Base-by-base conservation (phyloP, 2,797 vertebrate species). In the Taenioides sp. region DNA sequence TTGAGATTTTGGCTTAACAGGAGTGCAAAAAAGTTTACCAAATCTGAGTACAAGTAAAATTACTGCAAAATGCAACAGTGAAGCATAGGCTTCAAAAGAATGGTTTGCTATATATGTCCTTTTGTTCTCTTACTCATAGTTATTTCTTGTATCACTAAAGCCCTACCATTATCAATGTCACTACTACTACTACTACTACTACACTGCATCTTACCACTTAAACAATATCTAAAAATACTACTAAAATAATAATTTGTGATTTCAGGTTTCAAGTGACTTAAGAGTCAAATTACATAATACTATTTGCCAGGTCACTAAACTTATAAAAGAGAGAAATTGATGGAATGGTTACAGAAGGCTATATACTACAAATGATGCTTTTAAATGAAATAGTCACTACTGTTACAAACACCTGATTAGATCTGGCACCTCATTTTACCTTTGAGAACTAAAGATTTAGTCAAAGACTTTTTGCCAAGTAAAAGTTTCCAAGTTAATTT, bases 1-100 rank as follows among this genome's bases (percentile, higher is more conserved):
- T 58, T 74, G 69, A 84, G 79, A 85, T 80, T 84, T 86, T 89
- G 74, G 86, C 80, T 84, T 90, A 82, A 63, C 28, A 66, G 37
- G 57, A 75, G 83, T 31, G 74, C 72, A 31, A 37, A 12, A 61
- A 61, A 37, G 59, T 61, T 61, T 28, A 20, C 59, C 22, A 61
- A 14, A 28, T 27, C 54, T 23, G 22, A 20, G 54, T 55, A 3
- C 7, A 23, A n/a, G 54, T 55, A 55, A 10, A 57, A 57, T 59
- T 1, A 7, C 11, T 57, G 1, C 1, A 54, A 57, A 23, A n/a
- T 57, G 25, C 54, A 12, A 23, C 10, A 57, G 10, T 11, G 23
- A 57, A 57, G 3, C 7, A 57, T 12, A 55, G n/a, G 18, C 2
- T 10, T 22, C 20, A 20, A 20, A 52, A 52, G 20, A 3, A 11